A percentile compares a stretch with the other conserved stretches of the same genome.
Evolutionary conservation across 2,888 invertebrate genomes (phyloP).

Genomic region (Eristalis tenax): DNA sequence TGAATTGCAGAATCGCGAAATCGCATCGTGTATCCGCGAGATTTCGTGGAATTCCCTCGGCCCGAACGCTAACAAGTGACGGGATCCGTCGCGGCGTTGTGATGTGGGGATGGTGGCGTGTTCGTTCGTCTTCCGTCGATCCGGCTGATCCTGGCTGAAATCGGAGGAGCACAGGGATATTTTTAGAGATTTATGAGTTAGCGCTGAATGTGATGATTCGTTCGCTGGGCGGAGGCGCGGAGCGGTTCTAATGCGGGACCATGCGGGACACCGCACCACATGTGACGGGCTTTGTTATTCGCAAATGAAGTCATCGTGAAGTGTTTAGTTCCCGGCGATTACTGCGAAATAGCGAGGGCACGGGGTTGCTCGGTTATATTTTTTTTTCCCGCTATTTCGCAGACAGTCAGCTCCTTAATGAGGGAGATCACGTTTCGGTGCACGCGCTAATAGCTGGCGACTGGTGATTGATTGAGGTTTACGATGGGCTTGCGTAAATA

Average conservation of each 20-base stretch:
- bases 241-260: conserved; percentile 28
- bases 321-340: conserved; percentile 65
- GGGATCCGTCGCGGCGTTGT: not conserved
- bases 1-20: conserved; percentile 14
- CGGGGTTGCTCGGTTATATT: not conserved
- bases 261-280: conserved; percentile 54
- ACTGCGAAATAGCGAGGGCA: not conserved
- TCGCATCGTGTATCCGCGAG: conserved; percentile 53
- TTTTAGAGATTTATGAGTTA: conserved; percentile 69
- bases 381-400: not conserved
- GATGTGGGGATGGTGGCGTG: not conserved
- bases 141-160: conserved; percentile 63
- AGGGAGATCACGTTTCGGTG: conserved; percentile 29
- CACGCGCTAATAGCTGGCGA: conserved; percentile 26
- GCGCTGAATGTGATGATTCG: conserved; percentile 7
- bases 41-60: conserved; percentile 61
- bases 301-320: conserved; percentile 62
- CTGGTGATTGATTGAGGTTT: conserved; percentile 10
- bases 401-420: not conserved
- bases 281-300: conserved; percentile 38
- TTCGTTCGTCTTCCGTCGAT: not conserved
- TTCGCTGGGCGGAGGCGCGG: not conserved
- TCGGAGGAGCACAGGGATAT: conserved; percentile 57
- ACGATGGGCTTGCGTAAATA: conserved; percentile 12
- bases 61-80: conserved; percentile 2